These are phyloP conservation scores for Fissipunctia ypsillon DNA, from an alignment of 2,888 invertebrate species.

Conservation along the genomic window DNA sequence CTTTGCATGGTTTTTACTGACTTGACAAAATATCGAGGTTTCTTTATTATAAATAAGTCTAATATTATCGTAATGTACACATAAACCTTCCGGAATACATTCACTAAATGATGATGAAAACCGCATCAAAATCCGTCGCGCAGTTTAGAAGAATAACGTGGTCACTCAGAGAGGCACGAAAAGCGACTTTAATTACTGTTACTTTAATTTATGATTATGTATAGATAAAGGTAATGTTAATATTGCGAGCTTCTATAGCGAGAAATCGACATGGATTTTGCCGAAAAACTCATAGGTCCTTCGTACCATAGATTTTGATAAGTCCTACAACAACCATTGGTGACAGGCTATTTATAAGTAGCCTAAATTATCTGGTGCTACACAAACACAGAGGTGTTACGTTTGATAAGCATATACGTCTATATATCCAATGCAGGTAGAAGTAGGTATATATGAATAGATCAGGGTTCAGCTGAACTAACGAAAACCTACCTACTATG, in stretches of 20 bases:
- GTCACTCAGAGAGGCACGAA: too few relatives aligned
- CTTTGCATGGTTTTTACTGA: not conserved
- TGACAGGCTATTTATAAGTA: constrained; percentile 11
- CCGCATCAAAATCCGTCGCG: too few relatives aligned
- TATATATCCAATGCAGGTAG: not conserved
- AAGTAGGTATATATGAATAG: too few relatives aligned
- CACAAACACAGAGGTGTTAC: constrained; percentile 39
- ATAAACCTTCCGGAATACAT: too few relatives aligned
- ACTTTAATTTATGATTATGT: too few relatives aligned
- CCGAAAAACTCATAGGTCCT: not conserved
- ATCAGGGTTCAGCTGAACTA: not conserved
- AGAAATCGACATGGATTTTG: not conserved
- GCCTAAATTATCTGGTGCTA: constrained; percentile 10
- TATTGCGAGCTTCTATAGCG: not conserved
- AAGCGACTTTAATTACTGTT: too few relatives aligned
- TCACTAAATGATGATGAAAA: too few relatives aligned
- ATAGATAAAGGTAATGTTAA: not conserved
- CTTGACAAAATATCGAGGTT: not conserved
- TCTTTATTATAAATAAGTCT: too few relatives aligned
- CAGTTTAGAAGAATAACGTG: too few relatives aligned
- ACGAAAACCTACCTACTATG: too few relatives aligned
- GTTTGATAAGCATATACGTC: constrained; percentile 22
- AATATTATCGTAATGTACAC: too few relatives aligned
- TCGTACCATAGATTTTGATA: not conserved
- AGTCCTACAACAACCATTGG: too few relatives aligned